Evolutionary conservation across 2,888 invertebrate species (phyloP), one percentile per base, ranked within the genome.

Genomic region (Leucoma salicis): DNA sequence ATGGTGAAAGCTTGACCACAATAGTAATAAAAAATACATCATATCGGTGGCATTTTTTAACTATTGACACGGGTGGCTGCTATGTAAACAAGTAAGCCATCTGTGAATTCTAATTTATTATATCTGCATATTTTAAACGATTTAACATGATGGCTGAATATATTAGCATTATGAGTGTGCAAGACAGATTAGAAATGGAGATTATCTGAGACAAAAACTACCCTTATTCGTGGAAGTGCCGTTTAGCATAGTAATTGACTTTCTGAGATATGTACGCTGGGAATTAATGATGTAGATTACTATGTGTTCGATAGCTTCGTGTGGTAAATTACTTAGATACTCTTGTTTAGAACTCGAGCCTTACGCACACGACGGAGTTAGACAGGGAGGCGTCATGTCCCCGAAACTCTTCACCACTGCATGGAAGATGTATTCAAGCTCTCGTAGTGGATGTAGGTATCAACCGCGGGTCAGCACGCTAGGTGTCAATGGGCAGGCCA

Each of bases 191-290:
- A 74, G 74, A 70, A 73, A 74, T 74, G 68, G 66, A 75, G 71
- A 76, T 76, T 57, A 49, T 53, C 35, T 39, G 35, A 38, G 31
- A 53, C 75, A 76, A 76, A 76, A 76, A 76, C 74, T 70, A n/a
- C 56, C 49, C 47, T 63, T 57, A 47, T 35, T 42, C 51, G 43
- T 43, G 35, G 57, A 50, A 39, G 40, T 45, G 41, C 25, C 61
- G 70, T 55, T 76, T 75, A 72, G 74, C 75, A 76, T 76, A 70
- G 57, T 73, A 73, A 76, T 73, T 67, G 65, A 61, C 50, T 53
- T 47, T 56, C 47, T 57, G 35, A 28, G 37, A 50, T 49, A 43
- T 44, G 40, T 41, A 31, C 48, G 39, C 11, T 16, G 14, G 27
- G 13, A 35, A 50, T 49, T 49, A 54, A 34, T 46, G 44, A 47